These are phyloP conservation scores for Polydrusus pterygomalis DNA, from an alignment of 2,888 invertebrate species.

Conservation along the genomic window DNA sequence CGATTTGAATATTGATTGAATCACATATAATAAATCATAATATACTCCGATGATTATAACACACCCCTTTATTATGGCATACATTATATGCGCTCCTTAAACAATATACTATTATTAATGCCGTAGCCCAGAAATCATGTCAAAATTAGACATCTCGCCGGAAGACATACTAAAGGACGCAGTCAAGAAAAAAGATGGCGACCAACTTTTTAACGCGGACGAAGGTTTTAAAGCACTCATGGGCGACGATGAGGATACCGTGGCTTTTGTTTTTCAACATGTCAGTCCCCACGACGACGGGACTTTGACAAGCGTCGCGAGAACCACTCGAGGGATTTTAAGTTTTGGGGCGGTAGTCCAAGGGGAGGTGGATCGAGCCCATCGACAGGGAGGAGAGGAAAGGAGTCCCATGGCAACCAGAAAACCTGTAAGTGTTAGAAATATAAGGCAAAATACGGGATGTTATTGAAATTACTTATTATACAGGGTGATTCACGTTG, in stretches of 20 bases:
- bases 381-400: constrained; percentile 3
- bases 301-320: constrained; percentile 49
- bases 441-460: background rate
- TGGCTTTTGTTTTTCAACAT: constrained; percentile 54
- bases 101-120: too few relatives aligned
- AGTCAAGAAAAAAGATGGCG: constrained; percentile 51
- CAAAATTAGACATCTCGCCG: constrained; percentile 1
- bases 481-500: too few relatives aligned
- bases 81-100: too few relatives aligned
- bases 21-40: too few relatives aligned
- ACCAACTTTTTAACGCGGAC: constrained; percentile 53
- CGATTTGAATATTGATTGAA: too few relatives aligned
- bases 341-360: constrained; percentile 54
- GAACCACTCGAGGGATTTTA: constrained; percentile 53
- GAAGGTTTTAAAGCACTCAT: constrained; percentile 54
- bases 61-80: too few relatives aligned
- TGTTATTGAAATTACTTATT: too few relatives aligned
- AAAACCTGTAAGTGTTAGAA: constrained; percentile 46
- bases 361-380: constrained; percentile 46
- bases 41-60: too few relatives aligned
- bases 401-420: constrained; percentile 3
- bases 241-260: constrained; percentile 55
- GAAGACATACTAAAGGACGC: constrained; percentile 43
- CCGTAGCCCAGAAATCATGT: constrained; percentile 8
- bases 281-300: constrained; percentile 48